Evolutionary conservation across 2,797 vertebrate genomes (phyloP).

Genomic region (Enteromius treurensis): DNA sequence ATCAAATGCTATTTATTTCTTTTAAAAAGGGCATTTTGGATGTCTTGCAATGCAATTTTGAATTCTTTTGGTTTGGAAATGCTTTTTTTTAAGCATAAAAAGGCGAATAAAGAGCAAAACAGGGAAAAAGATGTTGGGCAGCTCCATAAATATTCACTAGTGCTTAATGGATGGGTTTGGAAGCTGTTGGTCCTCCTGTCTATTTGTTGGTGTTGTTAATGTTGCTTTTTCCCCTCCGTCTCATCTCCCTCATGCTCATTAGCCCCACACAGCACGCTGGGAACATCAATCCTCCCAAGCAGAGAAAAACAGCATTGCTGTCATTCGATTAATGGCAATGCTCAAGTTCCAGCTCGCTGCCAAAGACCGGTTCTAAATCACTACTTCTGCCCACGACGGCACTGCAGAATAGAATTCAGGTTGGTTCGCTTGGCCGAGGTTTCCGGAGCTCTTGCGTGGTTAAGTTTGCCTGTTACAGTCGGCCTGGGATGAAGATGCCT

Average conservation of each 20-base stretch:
- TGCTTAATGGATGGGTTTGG: conserved; percentile 53
- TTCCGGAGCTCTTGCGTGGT: conserved; percentile 1
- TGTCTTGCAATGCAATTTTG: background rate
- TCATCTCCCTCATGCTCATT: conserved; percentile 62
- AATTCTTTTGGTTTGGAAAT: background rate
- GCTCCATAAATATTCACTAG: conserved; percentile 41
- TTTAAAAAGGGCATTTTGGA: background rate
- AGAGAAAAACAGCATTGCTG: conserved; percentile 58
- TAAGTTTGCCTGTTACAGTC: conserved; percentile 17
- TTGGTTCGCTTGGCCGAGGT: conserved; percentile 8
- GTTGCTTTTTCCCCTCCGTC: conserved; percentile 51
- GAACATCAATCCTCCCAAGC: conserved; percentile 61
- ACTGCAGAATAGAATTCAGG: conserved; percentile 31
- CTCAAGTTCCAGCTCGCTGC: conserved; percentile 41
- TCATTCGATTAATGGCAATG: conserved; percentile 59
- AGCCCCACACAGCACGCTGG: conserved; percentile 59
- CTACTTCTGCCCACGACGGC: conserved; percentile 28
- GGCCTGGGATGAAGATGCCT: background rate
- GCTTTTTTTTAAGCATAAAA: background rate
- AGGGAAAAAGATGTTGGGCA: conserved; percentile 9
- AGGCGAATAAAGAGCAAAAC: conserved; percentile 18
- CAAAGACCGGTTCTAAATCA: conserved; percentile 55
- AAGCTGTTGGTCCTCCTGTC: conserved; percentile 55
- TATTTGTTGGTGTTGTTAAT: conserved; percentile 54
- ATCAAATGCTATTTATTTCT: background rate